Base-by-base conservation (phyloP, 2,888 invertebrate species). In the Thelaira solivaga region DNA sequence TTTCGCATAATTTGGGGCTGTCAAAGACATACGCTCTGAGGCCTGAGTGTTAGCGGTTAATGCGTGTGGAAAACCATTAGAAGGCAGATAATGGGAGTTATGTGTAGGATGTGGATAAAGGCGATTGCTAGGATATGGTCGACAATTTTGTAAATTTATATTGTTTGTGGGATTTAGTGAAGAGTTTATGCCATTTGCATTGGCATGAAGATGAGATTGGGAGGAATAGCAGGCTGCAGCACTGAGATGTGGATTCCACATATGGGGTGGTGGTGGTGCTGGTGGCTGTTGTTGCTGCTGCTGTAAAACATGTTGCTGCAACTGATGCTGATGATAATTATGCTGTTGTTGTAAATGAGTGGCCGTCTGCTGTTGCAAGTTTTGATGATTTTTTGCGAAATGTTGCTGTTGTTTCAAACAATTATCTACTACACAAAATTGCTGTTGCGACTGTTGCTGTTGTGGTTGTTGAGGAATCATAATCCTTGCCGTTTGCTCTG, bases 381-480 rank as follows among this genome's bases (percentile, higher is more conserved):
- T 72, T 49, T 57, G 69, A 22, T 71, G 72, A 6, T 2, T 64
- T 55, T 41, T 74, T 8, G 22, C 20, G 31, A 75, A 69, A 51
- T 59, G 61, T 13, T 73, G 71, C 18, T 65, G 76, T n/a, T 72
- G 76, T 11, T 80, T 68, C 36, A 59, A 71, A 26, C 59, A 79
- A 76, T 83, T 83, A 74, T 86, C 86, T 72, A 83, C 82, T 82
- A 83, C 84, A 82, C 83, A 82, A 80, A 83, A 85, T 57, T 62
- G 76, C 53, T 64, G 76, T 59, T 68, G 62, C 31, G 75, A 68
- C 45, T 61, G 65, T 45, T 51, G 39, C 47, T 65, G 73, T 34
- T 72, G 77, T 26, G 72, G 80, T 49, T 65, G 77, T 26, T 62
- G 85, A 69, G 86, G 85, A 86, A 86, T 86, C 86, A 86, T 86